A percentile compares a stretch with the other conserved stretches of the same genome.
Evolutionary conservation across 2,888 invertebrate species (phyloP).

Genomic region (Siphlonurus alternatus): DNA sequence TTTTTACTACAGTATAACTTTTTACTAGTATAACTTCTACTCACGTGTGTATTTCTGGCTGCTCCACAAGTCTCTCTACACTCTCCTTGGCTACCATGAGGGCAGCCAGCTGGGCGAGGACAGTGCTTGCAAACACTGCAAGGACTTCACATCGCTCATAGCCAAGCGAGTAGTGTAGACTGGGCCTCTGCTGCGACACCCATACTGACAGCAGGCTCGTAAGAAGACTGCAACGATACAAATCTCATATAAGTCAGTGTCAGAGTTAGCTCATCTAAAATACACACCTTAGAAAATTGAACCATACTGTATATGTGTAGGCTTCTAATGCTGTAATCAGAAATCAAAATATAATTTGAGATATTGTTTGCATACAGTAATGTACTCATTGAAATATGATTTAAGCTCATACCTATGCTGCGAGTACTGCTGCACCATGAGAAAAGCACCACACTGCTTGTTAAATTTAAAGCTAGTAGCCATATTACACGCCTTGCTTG

Average conservation of each 20-base stretch:
- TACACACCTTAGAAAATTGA: conserved; percentile 12
- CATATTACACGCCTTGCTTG: conserved; percentile 6
- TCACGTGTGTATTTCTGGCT: conserved; percentile 14
- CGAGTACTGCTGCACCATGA: conserved; percentile 12
- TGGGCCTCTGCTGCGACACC: conserved; percentile 6
- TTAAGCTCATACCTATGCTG: conserved; percentile 11
- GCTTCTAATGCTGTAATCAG: conserved; percentile 12
- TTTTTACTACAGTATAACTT: too few relatives aligned
- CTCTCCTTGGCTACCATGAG: conserved; percentile 13
- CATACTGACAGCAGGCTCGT: conserved; percentile 12
- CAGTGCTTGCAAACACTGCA: conserved; percentile 13
- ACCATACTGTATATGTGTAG: conserved; percentile 12
- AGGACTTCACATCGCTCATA: conserved; percentile 15
- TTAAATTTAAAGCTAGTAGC: conserved; percentile 4
- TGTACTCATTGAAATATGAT: not conserved
- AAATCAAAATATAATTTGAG: not conserved
- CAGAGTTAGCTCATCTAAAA: not conserved
- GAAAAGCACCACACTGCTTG: conserved; percentile 9
- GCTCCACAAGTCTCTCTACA: conserved; percentile 12
- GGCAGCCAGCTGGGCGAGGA: conserved; percentile 13
- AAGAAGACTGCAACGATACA: conserved; percentile 11
- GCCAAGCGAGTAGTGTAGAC: conserved; percentile 10
- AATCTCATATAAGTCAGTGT: not conserved
- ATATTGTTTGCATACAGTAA: not conserved
- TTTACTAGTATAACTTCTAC: not conserved